Base-by-base conservation (phyloP, 2,797 vertebrate genomes). In the Enteromius unitaeniatus region DNA sequence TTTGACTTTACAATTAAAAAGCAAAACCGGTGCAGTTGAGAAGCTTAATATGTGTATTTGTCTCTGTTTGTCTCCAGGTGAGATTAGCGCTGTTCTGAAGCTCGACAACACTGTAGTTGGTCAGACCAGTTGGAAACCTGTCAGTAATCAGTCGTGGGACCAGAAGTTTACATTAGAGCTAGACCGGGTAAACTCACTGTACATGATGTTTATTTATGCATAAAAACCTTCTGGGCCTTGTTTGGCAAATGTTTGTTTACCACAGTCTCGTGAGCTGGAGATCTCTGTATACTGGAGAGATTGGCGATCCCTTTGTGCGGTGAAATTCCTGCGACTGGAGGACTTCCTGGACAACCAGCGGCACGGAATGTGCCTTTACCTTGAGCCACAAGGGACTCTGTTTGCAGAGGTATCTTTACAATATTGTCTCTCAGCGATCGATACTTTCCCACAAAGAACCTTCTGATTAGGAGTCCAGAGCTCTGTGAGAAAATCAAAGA, bases 91-190 rank as follows among this genome's bases (percentile, higher is more conserved):
- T 79, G 95, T 97, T 83, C 92, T 97, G 93, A 97, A 97, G 94
- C 93, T 97, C 89, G 96, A 97, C 91, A 97, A 96, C 93, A 96
- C 95, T 68, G 95, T 96, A 82, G 96, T 96, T 91, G 96, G 95
- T 89, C 96, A 96, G 86, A 97, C 96, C 34, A 96, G 94, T 93
- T 97, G 96, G 96, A 97, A 96, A 88, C 95, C 96, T 1, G 95
- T 96, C 93, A 96, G 95, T 70, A 97, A 97, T 94, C 96, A 97
- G 91, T 95, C 96, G 14, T 97, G 96, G 96, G 96, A 97, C 91
- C 96, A 97, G 93, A 97, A 96, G 91, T 97, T 97, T 93, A 96
- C 96, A 86, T 94, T 97, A 93, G 96, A 97, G 90, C 94, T 97
- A 82, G 96, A 96, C 91, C 93, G 96, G 95, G 96, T 97, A 96